A percentile compares a stretch with the other conserved stretches of the same genome.
phyloP scores from a whole-genome alignment of 37 sponge, comb jelly and placozoan genomes.

The Lycopodina hypogea region DNA sequence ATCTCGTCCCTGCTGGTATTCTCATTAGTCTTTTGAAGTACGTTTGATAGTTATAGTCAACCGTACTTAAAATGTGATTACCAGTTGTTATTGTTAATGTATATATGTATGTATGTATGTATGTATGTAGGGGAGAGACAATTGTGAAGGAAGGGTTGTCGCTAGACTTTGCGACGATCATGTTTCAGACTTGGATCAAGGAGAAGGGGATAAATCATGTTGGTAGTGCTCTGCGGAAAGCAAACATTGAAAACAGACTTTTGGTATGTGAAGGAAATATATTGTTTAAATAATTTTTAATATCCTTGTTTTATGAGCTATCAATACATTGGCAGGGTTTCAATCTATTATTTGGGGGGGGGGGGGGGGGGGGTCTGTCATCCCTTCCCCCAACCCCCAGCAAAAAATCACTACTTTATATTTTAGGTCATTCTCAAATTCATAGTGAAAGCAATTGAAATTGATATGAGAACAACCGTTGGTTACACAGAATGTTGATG shows the following conservation, averaged over 20 bases:
- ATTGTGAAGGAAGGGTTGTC: slow-evolving; percentile 78
- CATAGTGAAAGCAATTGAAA: too few species aligned
- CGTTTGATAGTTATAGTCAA: background rate
- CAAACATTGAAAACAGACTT: slow-evolving; percentile 62
- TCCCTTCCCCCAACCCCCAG: too few species aligned
- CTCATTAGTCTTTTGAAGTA: slow-evolving; percentile 50
- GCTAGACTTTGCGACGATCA: slow-evolving; percentile 66
- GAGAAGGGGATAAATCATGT: slow-evolving; percentile 79
- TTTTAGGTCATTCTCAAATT: too few species aligned
- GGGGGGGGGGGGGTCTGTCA: too few species aligned
- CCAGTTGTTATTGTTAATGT: background rate
- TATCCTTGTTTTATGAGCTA: too few species aligned
- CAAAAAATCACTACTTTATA: too few species aligned
- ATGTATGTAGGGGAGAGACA: slow-evolving; percentile 37
- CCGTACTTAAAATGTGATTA: too few species aligned
- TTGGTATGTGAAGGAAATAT: slow-evolving; percentile 60
- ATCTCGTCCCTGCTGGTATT: slow-evolving; percentile 34
- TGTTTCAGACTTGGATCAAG: slow-evolving; percentile 75
- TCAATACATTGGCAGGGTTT: too few species aligned
- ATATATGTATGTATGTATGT: background rate
- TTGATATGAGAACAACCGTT: too few species aligned
- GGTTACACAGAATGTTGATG: too few species aligned
- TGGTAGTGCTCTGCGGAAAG: slow-evolving; percentile 60
- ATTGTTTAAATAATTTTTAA: background rate
- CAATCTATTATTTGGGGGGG: too few species aligned